Evolutionary conservation across 2,888 invertebrate species (phyloP), one percentile per base, ranked within the genome.

Genomic region (Nymphalis urticae): DNA sequence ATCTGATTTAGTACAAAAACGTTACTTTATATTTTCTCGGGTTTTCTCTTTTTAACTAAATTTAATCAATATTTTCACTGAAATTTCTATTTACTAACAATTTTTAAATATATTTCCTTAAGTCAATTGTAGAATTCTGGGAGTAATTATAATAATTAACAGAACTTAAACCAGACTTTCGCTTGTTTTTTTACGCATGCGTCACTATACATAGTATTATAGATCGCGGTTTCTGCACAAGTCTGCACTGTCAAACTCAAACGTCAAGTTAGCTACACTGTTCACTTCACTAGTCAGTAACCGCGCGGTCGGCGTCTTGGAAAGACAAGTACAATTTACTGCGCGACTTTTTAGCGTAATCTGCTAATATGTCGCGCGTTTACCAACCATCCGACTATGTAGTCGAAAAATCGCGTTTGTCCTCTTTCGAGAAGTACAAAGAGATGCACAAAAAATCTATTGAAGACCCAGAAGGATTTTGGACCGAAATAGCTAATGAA

Each of bases 401-500:
- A 95, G 66, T 93, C 93, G 74, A 97, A 95, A 90, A 96, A 95
- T 73, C 94, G 85, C 83, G 87, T 92, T 53, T 94, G 68, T 77
- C 85, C 48, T 84, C 87, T 10, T 83, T 94, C 58, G 95, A 95
- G 88, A 94, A 97, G 79, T 99, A 99, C 85, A 93, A 94, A 78
- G 94, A 95, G 79, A 95, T 98, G 95, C 96, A 99, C 87, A 94
- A 96, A 80, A 94, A 95, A 81, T 98, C 98, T 0, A 92, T 99
- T 73, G 96, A 97, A 64, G 95, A 97, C 81, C 98, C 99, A 0
- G 96, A 96, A 76, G 94, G 94, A 68, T 99, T 99, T 89, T 99
- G 99, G 99, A 95, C 95, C 36, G 95, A 97, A 78, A 96, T 99
- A 75, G 96, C 97, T n/a, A 95, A 96, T 77, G 96, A 98, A 84